Percentiles rank a stretch among this genome's conserved stretches.
Conservation (phyloP, 1,140 invertebrate genomes). For the Eumaeus atala region DNA sequence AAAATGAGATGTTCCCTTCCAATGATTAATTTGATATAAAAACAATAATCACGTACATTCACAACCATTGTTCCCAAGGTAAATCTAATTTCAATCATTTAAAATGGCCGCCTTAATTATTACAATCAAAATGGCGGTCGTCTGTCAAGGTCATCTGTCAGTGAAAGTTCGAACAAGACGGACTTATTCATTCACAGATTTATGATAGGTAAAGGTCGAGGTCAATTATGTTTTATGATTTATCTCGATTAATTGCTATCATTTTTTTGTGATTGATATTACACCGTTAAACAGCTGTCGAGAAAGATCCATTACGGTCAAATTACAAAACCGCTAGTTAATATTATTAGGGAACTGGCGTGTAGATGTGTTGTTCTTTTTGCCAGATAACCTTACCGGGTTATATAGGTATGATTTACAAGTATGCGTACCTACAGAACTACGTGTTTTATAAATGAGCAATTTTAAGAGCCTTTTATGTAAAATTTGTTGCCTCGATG, state of each 20-base stretch:
- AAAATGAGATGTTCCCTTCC: too few species aligned
- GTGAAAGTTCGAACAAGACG: constrained; percentile 32
- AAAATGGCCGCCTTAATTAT: constrained; percentile 22
- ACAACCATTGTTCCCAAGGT: constrained; percentile 15
- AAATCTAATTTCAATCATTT: constrained; percentile 13
- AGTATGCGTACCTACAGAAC: too few species aligned
- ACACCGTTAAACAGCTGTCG: constrained; percentile 19
- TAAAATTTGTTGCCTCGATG: too few species aligned
- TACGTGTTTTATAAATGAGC: too few species aligned
- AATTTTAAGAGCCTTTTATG: too few species aligned
- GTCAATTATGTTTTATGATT: constrained; percentile 22
- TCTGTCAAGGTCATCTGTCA: constrained; percentile 30
- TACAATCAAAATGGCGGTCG: constrained; percentile 25
- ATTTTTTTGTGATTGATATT: constrained; percentile 23
- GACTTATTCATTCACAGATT: constrained; percentile 31
- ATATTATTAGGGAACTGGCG: too few species aligned
- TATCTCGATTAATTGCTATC: constrained; percentile 18
- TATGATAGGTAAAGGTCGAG: constrained; percentile 34
- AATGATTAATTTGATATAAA: constrained; percentile 1
- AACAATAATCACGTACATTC: constrained; percentile 11
- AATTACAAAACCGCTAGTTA: too few species aligned
- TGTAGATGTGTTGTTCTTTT: too few species aligned
- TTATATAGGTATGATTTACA: too few species aligned
- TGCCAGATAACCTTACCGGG: too few species aligned
- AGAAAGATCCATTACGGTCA: constrained; percentile 12